A percentile compares a stretch with the other conserved stretches of the same genome.
Conservation (phyloP, 2,113 vertebrate genomes). For the Emydocephalus ijimae region DNA sequence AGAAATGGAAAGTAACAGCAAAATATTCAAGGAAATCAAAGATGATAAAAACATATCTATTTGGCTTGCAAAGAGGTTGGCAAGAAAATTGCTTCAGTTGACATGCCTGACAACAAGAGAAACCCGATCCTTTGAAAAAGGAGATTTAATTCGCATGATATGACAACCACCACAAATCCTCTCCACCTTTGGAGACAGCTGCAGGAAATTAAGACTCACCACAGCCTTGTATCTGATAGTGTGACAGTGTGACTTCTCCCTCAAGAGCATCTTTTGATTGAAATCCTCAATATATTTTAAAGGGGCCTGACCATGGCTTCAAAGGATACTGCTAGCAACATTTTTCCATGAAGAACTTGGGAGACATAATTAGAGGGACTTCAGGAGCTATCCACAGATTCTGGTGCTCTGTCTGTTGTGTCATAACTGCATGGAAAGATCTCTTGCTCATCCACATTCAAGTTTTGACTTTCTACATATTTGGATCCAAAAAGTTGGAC, state of each 20-base stretch:
- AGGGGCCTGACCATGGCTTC: background rate
- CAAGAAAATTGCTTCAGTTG: background rate
- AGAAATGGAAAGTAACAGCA: background rate
- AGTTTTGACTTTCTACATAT: background rate
- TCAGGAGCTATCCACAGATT: background rate
- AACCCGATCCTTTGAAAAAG: background rate
- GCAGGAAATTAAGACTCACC: constrained; percentile 4
- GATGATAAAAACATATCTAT: background rate
- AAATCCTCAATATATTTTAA: background rate
- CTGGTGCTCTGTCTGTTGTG: too few species aligned
- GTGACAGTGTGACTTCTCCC: background rate
- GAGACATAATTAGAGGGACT: background rate
- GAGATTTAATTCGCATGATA: background rate
- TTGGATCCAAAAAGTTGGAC: background rate
- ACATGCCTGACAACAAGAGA: background rate
- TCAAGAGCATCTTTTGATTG: background rate
- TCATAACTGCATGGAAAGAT: background rate
- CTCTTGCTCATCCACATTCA: background rate
- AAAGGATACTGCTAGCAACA: too few species aligned
- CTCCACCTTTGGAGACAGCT: background rate
- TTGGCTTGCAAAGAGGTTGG: background rate
- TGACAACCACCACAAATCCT: background rate
- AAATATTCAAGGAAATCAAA: background rate
- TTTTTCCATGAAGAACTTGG: background rate
- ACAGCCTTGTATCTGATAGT: background rate